These are phyloP conservation scores for Colistium nudipinnis DNA, from an alignment of 2,113 vertebrate species.

Conservation along the genomic window DNA sequence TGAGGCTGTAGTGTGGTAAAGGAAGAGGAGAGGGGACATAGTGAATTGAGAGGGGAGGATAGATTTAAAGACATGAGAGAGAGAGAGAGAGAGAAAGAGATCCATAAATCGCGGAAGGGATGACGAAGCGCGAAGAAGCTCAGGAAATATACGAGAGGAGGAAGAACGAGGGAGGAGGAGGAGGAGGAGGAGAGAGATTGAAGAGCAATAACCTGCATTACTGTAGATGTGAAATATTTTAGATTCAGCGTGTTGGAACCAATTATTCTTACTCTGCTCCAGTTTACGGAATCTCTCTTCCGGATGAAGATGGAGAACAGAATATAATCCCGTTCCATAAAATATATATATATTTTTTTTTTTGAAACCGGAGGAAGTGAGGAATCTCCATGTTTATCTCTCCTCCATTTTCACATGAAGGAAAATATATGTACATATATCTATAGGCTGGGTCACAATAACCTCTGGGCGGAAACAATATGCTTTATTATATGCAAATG, in stretches of 20 bases:
- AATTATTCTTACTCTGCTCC: constrained; percentile 21
- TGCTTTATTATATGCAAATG: too few species aligned
- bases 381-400: too few species aligned
- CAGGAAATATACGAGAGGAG: constrained; percentile 61
- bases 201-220: constrained; percentile 23
- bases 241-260: constrained; percentile 33
- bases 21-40: constrained; percentile 6
- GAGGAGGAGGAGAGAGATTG: not conserved
- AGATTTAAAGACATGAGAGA: constrained; percentile 58
- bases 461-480: too few species aligned
- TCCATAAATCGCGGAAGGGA: constrained; percentile 59
- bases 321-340: constrained; percentile 14
- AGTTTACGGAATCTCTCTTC: constrained; percentile 15
- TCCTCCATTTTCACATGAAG: too few species aligned
- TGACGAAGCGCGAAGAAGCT: constrained; percentile 43
- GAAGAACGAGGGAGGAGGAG: constrained; percentile 13
- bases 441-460: too few species aligned
- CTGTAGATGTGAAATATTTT: constrained; percentile 38
- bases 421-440: too few species aligned
- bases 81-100: constrained; percentile 29
- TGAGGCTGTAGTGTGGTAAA: not conserved
- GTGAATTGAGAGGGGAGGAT: constrained; percentile 40
- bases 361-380: too few species aligned
- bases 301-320: constrained; percentile 1
- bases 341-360: too few species aligned